A percentile compares a stretch with the other conserved stretches of the same genome.
These are phyloP conservation scores for Leptobrachium ailaonicum DNA, from an alignment of 2,113 vertebrate genomes.

Conservation along the genomic window DNA sequence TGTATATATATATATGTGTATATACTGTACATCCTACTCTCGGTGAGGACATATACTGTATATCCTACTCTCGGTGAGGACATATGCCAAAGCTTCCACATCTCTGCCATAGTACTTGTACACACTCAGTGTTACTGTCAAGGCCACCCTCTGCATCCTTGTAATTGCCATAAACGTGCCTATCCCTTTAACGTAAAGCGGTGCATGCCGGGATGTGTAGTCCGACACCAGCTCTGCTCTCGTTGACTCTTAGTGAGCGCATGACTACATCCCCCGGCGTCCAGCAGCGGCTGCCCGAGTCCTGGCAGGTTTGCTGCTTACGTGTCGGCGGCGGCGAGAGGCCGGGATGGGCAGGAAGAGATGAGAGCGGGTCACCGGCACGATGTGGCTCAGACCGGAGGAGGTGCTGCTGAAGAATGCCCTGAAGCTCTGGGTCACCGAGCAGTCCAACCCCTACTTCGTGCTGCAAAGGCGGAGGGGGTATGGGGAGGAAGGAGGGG, in stretches of 20 bases:
- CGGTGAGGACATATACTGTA: no score
- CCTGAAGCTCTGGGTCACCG: slow-evolving; percentile 91
- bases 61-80: no score
- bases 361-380: slow-evolving; percentile 41
- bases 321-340: slow-evolving; percentile 64
- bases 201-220: slow-evolving; percentile 15
- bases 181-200: background rate
- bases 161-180: background rate
- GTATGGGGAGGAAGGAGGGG: slow-evolving; percentile 86
- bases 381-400: slow-evolving; percentile 95
- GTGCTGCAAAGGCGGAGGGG: slow-evolving; percentile 90
- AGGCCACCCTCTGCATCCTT: accelerated
- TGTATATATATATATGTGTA: no score
- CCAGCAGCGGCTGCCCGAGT: slow-evolving; percentile 39
- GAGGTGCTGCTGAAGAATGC: slow-evolving; percentile 95
- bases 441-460: slow-evolving; percentile 90
- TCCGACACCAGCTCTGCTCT: background rate
- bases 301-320: slow-evolving; percentile 73
- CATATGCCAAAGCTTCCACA: accelerated
- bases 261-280: slow-evolving; percentile 64
- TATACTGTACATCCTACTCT: no score
- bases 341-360: slow-evolving; percentile 55
- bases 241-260: background rate
- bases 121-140: no score
- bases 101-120: accelerated